Conservation (phyloP, 2,797 vertebrate species). For the Rachycentron canadum region DNA sequence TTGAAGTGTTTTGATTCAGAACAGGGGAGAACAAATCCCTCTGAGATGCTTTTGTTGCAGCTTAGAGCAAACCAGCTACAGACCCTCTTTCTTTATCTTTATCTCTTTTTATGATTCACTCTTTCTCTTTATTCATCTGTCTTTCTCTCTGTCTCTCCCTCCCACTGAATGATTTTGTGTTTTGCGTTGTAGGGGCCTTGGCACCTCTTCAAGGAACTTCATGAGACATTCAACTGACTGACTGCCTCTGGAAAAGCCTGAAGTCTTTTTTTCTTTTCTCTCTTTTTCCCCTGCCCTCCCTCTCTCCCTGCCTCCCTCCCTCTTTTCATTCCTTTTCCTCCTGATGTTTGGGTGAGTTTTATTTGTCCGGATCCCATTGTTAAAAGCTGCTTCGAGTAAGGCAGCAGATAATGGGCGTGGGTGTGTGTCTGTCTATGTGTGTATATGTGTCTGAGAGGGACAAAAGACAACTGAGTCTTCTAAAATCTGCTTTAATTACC, state of each 20-base stretch:
- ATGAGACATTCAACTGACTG: conserved; percentile 81
- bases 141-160: conserved; percentile 63
- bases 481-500: conserved; percentile 54
- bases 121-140: conserved; percentile 53
- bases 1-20: conserved; percentile 74
- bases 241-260: conserved; percentile 80
- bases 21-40: conserved; percentile 65
- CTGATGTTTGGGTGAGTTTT: conserved; percentile 75
- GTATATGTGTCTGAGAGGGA: conserved; percentile 29
- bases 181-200: conserved; percentile 74
- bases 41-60: conserved; percentile 50
- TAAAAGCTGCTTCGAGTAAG: conserved; percentile 59
- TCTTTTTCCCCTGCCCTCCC: neutral
- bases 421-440: conserved; percentile 32
- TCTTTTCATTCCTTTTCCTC: conserved; percentile 69
- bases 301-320: conserved; percentile 13
- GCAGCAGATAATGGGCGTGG: conserved; percentile 42
- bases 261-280: conserved; percentile 56
- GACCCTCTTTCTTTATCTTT: conserved; percentile 49
- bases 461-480: conserved; percentile 27
- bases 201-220: conserved; percentile 81
- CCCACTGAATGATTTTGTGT: conserved; percentile 74
- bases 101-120: conserved; percentile 60
- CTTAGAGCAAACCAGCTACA: conserved; percentile 34
- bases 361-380: conserved; percentile 77